phyloP scores from a whole-genome alignment of 2,113 vertebrate species.

The Gallinago paraguaiae region DNA sequence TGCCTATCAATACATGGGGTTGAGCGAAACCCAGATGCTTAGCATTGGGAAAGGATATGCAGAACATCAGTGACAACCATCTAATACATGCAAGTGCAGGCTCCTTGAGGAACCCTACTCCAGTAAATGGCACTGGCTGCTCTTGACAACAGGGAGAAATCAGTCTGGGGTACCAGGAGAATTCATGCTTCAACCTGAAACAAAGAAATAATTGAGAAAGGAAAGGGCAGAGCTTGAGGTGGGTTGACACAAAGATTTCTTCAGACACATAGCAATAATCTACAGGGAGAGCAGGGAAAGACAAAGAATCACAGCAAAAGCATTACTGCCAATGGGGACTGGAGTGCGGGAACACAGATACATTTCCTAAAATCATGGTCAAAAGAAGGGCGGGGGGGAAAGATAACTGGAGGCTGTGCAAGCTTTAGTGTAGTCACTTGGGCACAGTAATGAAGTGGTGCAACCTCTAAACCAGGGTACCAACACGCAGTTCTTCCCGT shows the following conservation, averaged over 20 bases:
- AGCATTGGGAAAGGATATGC: background rate
- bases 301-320: background rate
- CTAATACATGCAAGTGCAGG: background rate
- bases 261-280: background rate
- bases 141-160: background rate
- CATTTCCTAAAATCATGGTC: background rate
- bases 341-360: background rate
- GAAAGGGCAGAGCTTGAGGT: background rate
- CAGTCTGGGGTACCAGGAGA: background rate
- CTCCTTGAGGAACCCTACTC: background rate
- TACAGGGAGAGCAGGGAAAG: background rate
- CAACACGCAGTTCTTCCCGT: accelerated
- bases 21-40: background rate
- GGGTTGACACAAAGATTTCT: background rate
- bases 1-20: background rate
- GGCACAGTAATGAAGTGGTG: background rate
- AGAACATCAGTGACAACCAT: background rate
- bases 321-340: background rate
- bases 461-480: background rate
- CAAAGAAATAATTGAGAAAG: background rate
- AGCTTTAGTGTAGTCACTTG: background rate
- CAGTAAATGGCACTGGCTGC: background rate
- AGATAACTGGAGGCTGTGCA: background rate
- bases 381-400: accelerated
- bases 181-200: background rate